Evolutionary conservation across 2,797 vertebrate species (phyloP), one percentile per base, ranked within the genome.

Genomic region (Catostomus latipinnis): DNA sequence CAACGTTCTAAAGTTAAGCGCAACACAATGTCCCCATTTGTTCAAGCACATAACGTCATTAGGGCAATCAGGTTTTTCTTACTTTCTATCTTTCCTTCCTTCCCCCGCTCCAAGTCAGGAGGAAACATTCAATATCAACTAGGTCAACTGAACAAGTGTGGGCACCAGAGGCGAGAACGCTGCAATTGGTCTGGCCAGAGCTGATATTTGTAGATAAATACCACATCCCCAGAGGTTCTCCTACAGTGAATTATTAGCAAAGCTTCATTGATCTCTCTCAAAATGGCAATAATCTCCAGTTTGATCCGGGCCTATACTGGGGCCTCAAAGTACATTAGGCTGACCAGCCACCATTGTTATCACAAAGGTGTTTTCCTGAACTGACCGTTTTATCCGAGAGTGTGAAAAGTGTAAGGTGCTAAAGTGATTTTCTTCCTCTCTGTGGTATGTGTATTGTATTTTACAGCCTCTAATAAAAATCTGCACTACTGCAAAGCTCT

Each of bases 391-490:
- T 91, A 93, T 90, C 92, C 91, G 11, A 56, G 65, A 90, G 90
- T 89, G 88, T 92, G 91, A 93, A 92, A 93, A 94, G 90, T 93
- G 92, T 92, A 88, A 90, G 93, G 89, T 84, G 85, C 90, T 93
- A 93, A 94, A 93, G 87, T 87, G 89, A 94, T 94, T 94, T 93
- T 90, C 91, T 92, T 91, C 91, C 60, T 94, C 93, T 94, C 91
- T 73, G 91, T 91, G 89, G 78, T 79, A 67, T 71, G 70, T 62
- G 92, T 91, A 94, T 94, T 94, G 92, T 91, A 93, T 94, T 94
- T 93, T 93, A 89, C 85, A 91, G 89, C 85, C 90, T 89, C 89
- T 91, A 93, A 90, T 94, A 93, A 93, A 91, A 92, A 90, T 86
- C 93, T 93, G 91, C 92, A 92, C 86, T 91, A 94, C 94, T 92